Evolutionary conservation across 2,797 vertebrate species (phyloP).

Genomic region (Fistularia tabacaria): DNA sequence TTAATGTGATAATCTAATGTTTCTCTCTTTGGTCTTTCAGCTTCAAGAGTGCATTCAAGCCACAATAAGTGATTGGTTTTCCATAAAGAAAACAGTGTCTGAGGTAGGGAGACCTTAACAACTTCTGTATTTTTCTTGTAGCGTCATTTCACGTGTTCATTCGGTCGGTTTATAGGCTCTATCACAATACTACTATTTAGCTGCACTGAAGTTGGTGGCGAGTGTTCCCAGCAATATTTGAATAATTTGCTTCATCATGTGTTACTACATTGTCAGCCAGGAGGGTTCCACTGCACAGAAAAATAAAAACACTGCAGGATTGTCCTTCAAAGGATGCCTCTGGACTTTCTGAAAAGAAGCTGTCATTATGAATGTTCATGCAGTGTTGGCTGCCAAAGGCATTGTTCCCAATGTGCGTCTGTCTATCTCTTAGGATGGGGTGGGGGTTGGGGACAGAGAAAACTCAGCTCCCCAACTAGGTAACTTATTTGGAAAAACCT

Average conservation of each 20-base stretch:
- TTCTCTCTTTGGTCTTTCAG: conserved; percentile 66
- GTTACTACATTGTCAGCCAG: no score
- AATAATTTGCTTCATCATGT: no score
- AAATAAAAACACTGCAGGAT: conserved; percentile 40
- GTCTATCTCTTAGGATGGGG: conserved; percentile 15
- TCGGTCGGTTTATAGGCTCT: no score
- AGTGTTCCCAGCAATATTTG: no score
- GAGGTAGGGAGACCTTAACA: conserved; percentile 61
- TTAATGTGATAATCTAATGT: no score
- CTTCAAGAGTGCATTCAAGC: conserved; percentile 94
- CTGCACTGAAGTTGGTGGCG: neutral
- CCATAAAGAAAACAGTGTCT: conserved; percentile 66
- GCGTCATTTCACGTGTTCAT: no score
- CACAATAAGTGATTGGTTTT: conserved; percentile 88
- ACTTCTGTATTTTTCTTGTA: no score
- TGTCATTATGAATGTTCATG: conserved; percentile 73
- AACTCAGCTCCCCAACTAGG: no score
- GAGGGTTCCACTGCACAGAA: conserved; percentile 19
- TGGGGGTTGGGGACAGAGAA: neutral
- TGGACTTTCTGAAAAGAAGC: conserved; percentile 58
- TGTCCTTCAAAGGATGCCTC: conserved; percentile 50
- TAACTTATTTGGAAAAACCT: no score
- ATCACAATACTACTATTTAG: no score
- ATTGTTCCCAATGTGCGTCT: conserved; percentile 40
- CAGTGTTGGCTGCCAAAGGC: conserved; percentile 57